Percentiles rank a stretch among this genome's conserved stretches.
Evolutionary conservation across 2,888 invertebrate genomes (phyloP).

Genomic region (Elmis aenea): DNA sequence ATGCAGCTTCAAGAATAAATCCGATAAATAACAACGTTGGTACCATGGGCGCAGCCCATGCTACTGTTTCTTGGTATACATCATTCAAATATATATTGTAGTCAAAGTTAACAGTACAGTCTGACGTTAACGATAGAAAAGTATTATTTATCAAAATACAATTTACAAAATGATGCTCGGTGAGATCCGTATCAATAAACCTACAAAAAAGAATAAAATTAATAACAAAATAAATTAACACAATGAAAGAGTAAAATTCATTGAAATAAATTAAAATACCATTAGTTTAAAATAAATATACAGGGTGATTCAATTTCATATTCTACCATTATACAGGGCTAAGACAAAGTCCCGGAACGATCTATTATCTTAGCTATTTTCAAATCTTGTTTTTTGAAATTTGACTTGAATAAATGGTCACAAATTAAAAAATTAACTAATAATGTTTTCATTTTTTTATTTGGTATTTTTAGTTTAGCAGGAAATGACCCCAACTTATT

Average conservation of each 20-base stretch:
- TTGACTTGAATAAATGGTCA: no score
- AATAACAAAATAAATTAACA: not conserved
- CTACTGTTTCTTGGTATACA: constrained; percentile 39
- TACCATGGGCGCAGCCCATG: constrained; percentile 47
- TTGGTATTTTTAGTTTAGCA: no score
- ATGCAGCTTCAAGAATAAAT: constrained; percentile 36
- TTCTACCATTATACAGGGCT: no score
- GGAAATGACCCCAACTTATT: no score
- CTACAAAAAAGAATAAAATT: constrained; percentile 41
- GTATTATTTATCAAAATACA: constrained; percentile 56
- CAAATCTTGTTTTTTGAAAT: no score
- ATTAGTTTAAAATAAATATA: not conserved
- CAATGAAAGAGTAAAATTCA: not conserved
- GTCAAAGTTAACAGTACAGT: constrained; percentile 48
- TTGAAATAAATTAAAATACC: not conserved
- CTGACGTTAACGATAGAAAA: constrained; percentile 42
- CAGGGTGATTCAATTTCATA: not conserved
- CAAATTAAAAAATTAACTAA: no score
- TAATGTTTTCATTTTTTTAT: no score
- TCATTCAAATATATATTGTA: constrained; percentile 57
- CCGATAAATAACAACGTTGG: constrained; percentile 45
- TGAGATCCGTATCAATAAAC: constrained; percentile 65
- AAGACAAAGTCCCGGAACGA: no score
- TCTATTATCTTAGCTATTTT: no score
- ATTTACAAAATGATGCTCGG: constrained; percentile 54